Evolutionary conservation across 1,140 invertebrate species (phyloP), one percentile per base, ranked within the genome.

Genomic region (Drosophila orena): DNA sequence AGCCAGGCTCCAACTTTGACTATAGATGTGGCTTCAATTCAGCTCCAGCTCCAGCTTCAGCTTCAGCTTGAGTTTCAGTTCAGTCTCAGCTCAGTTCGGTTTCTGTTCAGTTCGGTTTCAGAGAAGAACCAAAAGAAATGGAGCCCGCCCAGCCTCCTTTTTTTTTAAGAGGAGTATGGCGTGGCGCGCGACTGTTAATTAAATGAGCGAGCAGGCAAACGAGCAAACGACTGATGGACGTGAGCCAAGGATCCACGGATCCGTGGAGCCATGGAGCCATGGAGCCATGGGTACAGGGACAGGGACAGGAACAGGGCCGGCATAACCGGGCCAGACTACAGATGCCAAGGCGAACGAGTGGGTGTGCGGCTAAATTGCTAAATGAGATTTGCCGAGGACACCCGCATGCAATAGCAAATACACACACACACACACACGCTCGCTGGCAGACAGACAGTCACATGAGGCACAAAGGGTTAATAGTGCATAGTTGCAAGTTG

Each of bases 351-450:
- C 62, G 50, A 43, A 43, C 79, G 83, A 91, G 88, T 91, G 88
- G 88, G 88, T 91, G 88, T 91, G 88, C 77, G 70, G 69, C 88
- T 91, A 91, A 91, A 91, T 91, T 91, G 88, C 89, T 81, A 91
- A 91, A 91, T 91, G 88, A 77, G 88, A 91, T 84, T 72, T 68
- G 79, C 57, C 52, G 68, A 80, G 84, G 72, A 88, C 83, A 86
- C 81, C 70, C 83, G 62, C 64, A 86, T 61, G 38, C 76, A 72
- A 37, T 30, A 30, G 30, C 60, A 34, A 17, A 38, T 20, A 40
- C 15, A 14, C n/a, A 44, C 35, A 43, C 35, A 35, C 15, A 57
- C 22, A 24, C 4, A 0, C 27, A 38, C 40, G 35, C 20, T 14
- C 3, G 44, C 34, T 24, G 37, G 30, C 38, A 53, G 20, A 44